Base-by-base conservation (phyloP, 2,113 vertebrate species). In the Talpa occidentalis region DNA sequence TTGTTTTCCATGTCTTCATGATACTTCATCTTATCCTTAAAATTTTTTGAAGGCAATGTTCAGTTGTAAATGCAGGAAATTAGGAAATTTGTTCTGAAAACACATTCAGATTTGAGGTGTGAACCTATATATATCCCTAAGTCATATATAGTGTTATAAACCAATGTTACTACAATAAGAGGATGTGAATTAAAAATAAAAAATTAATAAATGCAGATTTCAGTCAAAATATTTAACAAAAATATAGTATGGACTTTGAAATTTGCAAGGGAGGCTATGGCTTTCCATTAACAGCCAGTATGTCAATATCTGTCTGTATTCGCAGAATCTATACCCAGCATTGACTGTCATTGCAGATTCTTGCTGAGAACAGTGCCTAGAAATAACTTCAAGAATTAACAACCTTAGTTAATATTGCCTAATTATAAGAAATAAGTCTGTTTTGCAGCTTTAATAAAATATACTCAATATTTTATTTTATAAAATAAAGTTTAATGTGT, bases 391-490 rank as follows among this genome's bases (percentile, higher is more conserved):
- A 95, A 66, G 0, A 0, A 95, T 95, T 69, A 69, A 35, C 83
- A 64, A 54, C 11, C 2, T 90, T 90, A 73, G 54, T 70, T 30
- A 37, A 26, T 90, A 69, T 59, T 88, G 9, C 8, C n/a, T 94
- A 77, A 49, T 47, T 72, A 90, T 80, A 97, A 82, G 37, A 56
- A 30, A 37, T 54, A 80, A 76, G 26, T 62, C 22, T 37, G 21
- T 37, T 88, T 83, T 96, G 62, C 77, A 78, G 19, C 78, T 90
- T 15, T 64, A 56, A 32, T 88, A 96, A 66, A n/a, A 66, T 66
- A 32, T 66, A 92, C 78, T 97, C 93, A 37, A 56, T 47, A n/a
- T 52, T 94, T 83, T 95, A 82, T 93, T 94, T 94, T 42, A 79
- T 93, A 5, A 35, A 76, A 30, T 60, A 94, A 85, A 44, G 7